Evolutionary conservation across 2,113 vertebrate species (phyloP), one percentile per base, ranked within the genome.

Genomic region (Austrofundulus limnaeus): DNA sequence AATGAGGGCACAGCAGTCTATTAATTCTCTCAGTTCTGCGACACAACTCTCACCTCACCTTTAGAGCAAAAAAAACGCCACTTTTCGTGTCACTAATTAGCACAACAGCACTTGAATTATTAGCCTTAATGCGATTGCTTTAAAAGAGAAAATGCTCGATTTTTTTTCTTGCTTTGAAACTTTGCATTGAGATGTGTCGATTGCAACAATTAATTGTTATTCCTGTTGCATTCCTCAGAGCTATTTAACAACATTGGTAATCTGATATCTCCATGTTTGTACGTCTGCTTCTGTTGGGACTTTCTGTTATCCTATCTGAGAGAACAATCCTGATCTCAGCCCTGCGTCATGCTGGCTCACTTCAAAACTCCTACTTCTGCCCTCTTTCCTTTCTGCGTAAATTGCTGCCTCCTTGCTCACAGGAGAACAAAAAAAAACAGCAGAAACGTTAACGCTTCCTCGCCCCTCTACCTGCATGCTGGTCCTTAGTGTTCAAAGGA

Each of bases 1-100:
- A 80, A 72, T 50, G 59, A 72, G 73, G 63, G 38, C 57, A 81
- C 68, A 81, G 72, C 66, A 75, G 69, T 72, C 86, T 70, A 81
- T 86, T 89, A 87, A 85, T 87, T 86, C 82, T 85, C 70, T 72
- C 76, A 82, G 75, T 85, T 74, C 66, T 63, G 31, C 65, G 80
- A 87, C 78, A 82, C 75, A 75, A 83, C 81, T 77, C 78, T 72
- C 65, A 67, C 62, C 56, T 50, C 11, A 53, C 60, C 66, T 73
- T 80, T 55, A 20, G 38, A 63, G 77, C 80, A 90, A 87, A 85
- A 58, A 81, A 86, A 81, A 43, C 21, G 31, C 39, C 39, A 66
- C 59, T 70, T 74, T 74, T 13, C 25, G 41, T 39, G 9, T 8
- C 57, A 34, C 31, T 9, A 34, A 34, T 34, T 34, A 34, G 8